Conservation (phyloP, 2,888 invertebrate species). For the Meteorus colon region DNA sequence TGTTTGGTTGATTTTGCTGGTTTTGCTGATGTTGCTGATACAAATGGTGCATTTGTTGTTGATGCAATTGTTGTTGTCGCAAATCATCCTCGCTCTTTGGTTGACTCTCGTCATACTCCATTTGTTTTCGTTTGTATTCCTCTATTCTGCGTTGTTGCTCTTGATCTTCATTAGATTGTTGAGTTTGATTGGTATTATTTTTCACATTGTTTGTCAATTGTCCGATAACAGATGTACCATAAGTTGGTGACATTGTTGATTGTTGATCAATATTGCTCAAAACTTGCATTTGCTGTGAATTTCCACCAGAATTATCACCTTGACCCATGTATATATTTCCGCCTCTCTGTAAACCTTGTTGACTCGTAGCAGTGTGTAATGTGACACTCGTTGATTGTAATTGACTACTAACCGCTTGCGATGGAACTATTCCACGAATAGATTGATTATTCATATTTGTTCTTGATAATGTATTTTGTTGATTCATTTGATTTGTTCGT, state of each 20-base stretch:
- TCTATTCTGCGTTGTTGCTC: constrained; percentile 75
- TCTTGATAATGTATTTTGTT: constrained; percentile 64
- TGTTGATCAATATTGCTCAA: constrained; percentile 53
- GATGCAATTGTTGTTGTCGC: constrained; percentile 68
- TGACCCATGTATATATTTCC: constrained; percentile 57
- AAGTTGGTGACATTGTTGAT: constrained; percentile 55
- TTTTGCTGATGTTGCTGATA: constrained; percentile 62
- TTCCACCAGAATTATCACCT: constrained; percentile 49
- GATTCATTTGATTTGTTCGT: constrained; percentile 56
- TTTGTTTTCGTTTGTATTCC: constrained; percentile 76
- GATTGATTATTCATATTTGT: constrained; percentile 63
- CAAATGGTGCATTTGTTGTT: constrained; percentile 61
- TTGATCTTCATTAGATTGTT: constrained; percentile 69
- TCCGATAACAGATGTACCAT: constrained; percentile 55
- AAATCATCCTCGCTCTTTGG: constrained; percentile 74
- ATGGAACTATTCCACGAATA: constrained; percentile 61
- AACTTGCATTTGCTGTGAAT: constrained; percentile 47
- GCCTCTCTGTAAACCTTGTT: constrained; percentile 55
- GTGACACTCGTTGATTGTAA: constrained; percentile 66
- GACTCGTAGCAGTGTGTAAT: constrained; percentile 65
- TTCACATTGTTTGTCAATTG: constrained; percentile 62
- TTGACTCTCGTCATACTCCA: constrained; percentile 76
- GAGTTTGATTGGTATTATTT: constrained; percentile 35
- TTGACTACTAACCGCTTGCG: constrained; percentile 70
- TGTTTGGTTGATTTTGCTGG: constrained; percentile 61